Evolutionary conservation across 2,113 vertebrate genomes (phyloP).

Genomic region (Chaenogobius annularis): DNA sequence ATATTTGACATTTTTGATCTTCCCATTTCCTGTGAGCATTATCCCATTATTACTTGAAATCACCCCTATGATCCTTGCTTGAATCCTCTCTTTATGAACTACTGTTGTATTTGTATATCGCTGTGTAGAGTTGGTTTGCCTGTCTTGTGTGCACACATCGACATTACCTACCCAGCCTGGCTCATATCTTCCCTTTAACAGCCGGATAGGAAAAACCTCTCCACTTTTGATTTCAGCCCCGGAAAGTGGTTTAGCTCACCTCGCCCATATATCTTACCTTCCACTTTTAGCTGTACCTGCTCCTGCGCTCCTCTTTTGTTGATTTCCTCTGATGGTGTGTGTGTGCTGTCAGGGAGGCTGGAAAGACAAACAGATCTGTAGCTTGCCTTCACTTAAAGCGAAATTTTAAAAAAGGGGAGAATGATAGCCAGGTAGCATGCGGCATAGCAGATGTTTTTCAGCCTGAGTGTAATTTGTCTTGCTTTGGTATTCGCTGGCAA

Average conservation of each 20-base stretch:
- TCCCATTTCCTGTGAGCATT: constrained; percentile 6
- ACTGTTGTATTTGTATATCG: constrained; percentile 10
- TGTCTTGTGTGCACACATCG: constrained; percentile 22
- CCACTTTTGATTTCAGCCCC: constrained; percentile 65
- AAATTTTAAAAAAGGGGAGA: background rate
- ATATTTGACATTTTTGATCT: constrained; percentile 25
- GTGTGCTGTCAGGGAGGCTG: constrained; percentile 38
- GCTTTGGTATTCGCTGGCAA: background rate
- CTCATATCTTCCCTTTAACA: constrained; percentile 67
- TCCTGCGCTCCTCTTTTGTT: constrained; percentile 40
- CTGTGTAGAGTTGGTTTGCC: constrained; percentile 24
- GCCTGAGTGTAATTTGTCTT: background rate
- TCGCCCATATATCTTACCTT: constrained; percentile 60
- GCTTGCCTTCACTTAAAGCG: constrained; percentile 31
- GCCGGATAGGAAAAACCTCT: constrained; percentile 69
- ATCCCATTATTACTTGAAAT: constrained; percentile 20
- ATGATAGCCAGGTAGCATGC: background rate
- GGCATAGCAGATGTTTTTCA: background rate
- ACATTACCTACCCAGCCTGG: constrained; percentile 48
- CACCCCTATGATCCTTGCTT: constrained; percentile 1
- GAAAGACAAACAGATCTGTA: constrained; percentile 30
- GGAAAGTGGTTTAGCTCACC: constrained; percentile 65
- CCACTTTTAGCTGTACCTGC: constrained; percentile 11
- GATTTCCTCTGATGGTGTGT: constrained; percentile 50
- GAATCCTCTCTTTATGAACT: constrained; percentile 6